A percentile compares a stretch with the other conserved stretches of the same genome.
Evolutionary conservation across 2,888 invertebrate genomes (phyloP).

Genomic region (Aproaerema taeniolella): DNA sequence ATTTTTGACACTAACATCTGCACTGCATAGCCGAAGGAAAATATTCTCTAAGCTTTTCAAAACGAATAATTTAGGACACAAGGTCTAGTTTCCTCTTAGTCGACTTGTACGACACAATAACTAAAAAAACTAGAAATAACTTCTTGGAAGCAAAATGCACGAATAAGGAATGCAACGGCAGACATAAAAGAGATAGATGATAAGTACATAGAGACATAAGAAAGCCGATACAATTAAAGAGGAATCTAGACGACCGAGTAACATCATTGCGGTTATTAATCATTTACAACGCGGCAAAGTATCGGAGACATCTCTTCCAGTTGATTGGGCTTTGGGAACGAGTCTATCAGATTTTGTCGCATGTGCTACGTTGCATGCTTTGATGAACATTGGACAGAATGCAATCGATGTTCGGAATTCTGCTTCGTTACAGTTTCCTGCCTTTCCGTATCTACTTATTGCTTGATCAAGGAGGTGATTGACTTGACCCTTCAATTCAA

Average conservation of each 20-base stretch:
- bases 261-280: conserved; percentile 54
- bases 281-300: conserved; percentile 38
- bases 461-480: too few species aligned
- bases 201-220: conserved; percentile 35
- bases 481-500: conserved; percentile 9
- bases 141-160: conserved; percentile 4
- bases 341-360: conserved; percentile 25
- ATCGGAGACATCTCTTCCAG: conserved; percentile 27
- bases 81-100: too few species aligned
- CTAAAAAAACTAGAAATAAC: conserved; percentile 4
- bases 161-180: conserved; percentile 6
- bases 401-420: conserved; percentile 27
- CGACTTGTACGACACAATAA: too few species aligned
- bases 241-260: conserved; percentile 59
- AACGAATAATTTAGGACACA: too few species aligned
- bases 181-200: conserved; percentile 13
- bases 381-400: conserved; percentile 30
- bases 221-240: conserved; percentile 56
- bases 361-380: conserved; percentile 22
- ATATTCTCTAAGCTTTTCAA: too few species aligned
- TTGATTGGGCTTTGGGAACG: conserved; percentile 10
- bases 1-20: too few species aligned
- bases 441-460: conserved; percentile 29
- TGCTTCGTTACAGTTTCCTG: conserved; percentile 34
- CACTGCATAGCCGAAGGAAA: too few species aligned